Percentiles rank a stretch among this genome's conserved stretches.
Evolutionary conservation across 2,797 vertebrate species (phyloP).

Genomic region (Sebastes nivosus): DNA sequence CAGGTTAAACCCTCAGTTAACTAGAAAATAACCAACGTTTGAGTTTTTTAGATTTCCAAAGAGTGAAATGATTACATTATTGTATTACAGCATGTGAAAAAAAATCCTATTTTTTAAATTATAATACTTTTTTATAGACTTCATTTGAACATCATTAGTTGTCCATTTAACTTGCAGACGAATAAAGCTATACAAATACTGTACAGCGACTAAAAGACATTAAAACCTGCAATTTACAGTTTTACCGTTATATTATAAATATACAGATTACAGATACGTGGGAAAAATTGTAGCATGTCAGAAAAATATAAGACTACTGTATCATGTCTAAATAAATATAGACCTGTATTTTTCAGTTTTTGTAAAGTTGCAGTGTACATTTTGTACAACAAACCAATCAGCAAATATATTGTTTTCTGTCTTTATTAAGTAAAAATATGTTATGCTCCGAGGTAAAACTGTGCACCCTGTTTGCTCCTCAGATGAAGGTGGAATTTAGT

Average conservation of each 20-base stretch:
- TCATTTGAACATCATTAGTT: neutral
- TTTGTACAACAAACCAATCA: constrained; percentile 27
- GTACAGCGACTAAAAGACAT: neutral
- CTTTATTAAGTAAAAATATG: neutral
- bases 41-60: constrained; percentile 4
- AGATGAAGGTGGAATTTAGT: constrained; percentile 59
- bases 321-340: neutral
- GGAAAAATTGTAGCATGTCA: constrained; percentile 15
- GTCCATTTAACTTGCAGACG: neutral
- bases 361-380: constrained; percentile 23
- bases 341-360: neutral
- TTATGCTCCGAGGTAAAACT: constrained; percentile 8
- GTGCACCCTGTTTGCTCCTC: constrained; percentile 16
- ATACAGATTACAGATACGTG: neutral
- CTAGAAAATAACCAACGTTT: neutral
- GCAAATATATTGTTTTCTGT: constrained; percentile 2
- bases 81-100: neutral
- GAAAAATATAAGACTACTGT: neutral
- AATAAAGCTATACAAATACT: neutral
- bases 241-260: neutral
- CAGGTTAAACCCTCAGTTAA: neutral
- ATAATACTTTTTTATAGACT: constrained; percentile 7
- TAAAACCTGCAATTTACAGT: constrained; percentile 19
- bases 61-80: neutral
- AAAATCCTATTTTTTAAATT: constrained; percentile 20